Base-by-base conservation (phyloP, 1,140 invertebrate genomes). In the Adoxophyes honmai region DNA sequence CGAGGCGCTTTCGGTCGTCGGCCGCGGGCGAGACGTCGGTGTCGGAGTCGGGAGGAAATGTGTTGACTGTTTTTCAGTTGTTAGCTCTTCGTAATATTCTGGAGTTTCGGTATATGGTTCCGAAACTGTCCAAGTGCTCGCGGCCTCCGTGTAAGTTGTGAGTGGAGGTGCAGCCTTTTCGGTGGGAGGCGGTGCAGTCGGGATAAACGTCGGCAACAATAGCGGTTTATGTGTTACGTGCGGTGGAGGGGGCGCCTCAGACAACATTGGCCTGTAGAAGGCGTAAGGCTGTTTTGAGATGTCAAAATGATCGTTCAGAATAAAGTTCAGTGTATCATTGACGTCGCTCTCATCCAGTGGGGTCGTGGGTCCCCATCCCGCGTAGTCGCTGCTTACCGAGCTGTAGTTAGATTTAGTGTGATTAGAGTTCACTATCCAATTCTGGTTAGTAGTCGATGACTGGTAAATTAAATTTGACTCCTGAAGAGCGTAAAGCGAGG, bases 401-500 rank as follows among this genome's bases (percentile, higher is more conserved):
- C 70, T 76, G 6, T 73, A 76, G 37, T 69, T 60, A 33, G 58
- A 38, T 48, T 75, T 73, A 10, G 78, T 84, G 60, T 85, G 72
- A 68, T 88, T 87, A 4, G 52, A 55, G 52, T 77, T 66, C 28
- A 63, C 59, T 55, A 81, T 68, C 88, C 90, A 91, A 55, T 83
- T 81, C 54, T 83, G 80, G 56, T 74, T 86, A 1, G 73, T 77
- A 59, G 89, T 90, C 51, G 90, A 91, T 21, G 90, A 91, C 56
- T 93, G 91, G 65, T 92, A 93, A 59, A 93, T 90, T 9, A 93
- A 77, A 78, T 93, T 93, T 5, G 92, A 89, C 76, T 92, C 90
- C 74, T 93, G 91, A 72, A 67, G 86, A 86, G 81, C 78, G 52
- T 78, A 87, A n/a, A 62, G 44, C 7, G 81, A 78, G 18, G 83